Percentiles rank a stretch among this genome's conserved stretches.
Conservation (phyloP, 2,888 invertebrate species). For the Eumerus sabulonum region DNA sequence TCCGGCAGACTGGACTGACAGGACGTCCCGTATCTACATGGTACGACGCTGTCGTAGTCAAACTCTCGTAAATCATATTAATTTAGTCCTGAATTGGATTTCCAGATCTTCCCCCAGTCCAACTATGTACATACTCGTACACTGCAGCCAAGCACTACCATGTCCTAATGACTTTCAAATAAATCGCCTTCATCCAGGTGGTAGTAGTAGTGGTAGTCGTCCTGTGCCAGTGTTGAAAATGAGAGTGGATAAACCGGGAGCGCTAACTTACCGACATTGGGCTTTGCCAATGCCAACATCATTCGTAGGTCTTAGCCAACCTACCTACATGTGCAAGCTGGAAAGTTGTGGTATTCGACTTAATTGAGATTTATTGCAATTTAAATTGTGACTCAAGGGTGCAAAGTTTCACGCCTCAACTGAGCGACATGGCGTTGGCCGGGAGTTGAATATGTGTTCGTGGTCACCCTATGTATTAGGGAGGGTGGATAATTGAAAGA, state of each 20-base stretch:
- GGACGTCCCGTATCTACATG: no score
- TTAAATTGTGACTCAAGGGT: conserved; percentile 66
- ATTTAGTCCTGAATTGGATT: conserved; percentile 67
- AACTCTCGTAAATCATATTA: conserved; percentile 63
- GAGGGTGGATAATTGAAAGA: conserved; percentile 56
- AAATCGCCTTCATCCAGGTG: conserved; percentile 59
- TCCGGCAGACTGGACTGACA: neutral
- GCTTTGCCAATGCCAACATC: conserved; percentile 25
- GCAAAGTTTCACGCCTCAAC: conserved; percentile 25
- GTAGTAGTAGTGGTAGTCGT: conserved; percentile 4
- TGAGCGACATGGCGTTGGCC: neutral
- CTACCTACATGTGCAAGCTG: conserved; percentile 4
- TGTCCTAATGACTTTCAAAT: conserved; percentile 65
- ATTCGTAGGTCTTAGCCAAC: conserved; percentile 19
- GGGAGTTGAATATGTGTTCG: neutral
- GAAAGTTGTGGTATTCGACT: conserved; percentile 59
- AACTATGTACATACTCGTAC: conserved; percentile 6
- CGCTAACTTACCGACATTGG: neutral
- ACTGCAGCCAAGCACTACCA: conserved; percentile 30
- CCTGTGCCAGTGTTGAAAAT: no score
- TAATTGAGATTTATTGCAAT: conserved; percentile 67
- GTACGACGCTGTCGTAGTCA: conserved; percentile 20
- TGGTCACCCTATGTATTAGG: conserved; percentile 8
- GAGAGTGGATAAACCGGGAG: neutral
- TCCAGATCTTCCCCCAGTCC: conserved; percentile 51